Percentiles rank a stretch among this genome's conserved stretches.
phyloP scores from a whole-genome alignment of 2,113 vertebrate species.

The Oxyruncus cristatus region DNA sequence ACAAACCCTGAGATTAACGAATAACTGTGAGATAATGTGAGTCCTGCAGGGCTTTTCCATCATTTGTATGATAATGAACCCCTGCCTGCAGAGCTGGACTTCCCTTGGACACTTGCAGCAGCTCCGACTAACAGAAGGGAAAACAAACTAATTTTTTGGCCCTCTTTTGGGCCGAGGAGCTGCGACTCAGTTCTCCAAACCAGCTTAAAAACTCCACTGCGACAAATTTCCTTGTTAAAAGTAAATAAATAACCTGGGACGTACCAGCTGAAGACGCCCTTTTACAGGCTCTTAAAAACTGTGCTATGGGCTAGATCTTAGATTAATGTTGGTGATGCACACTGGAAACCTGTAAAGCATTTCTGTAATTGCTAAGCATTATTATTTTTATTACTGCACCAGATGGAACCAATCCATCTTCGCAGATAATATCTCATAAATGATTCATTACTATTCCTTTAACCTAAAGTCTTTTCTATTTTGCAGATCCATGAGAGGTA shows the following conservation, averaged over 20 bases:
- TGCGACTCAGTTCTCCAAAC: constrained; percentile 17
- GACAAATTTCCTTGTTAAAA: constrained; percentile 24
- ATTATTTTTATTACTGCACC: constrained; percentile 76
- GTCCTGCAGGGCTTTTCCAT: background rate
- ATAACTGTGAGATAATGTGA: background rate
- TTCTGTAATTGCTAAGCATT: constrained; percentile 73
- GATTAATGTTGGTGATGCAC: constrained; percentile 69
- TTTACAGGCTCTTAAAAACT: constrained; percentile 58
- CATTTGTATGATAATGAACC: constrained; percentile 21
- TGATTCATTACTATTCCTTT: constrained; percentile 78
- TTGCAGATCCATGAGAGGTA: constrained; percentile 75
- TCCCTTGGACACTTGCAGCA: background rate
- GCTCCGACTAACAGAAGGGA: background rate
- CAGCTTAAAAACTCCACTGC: constrained; percentile 9
- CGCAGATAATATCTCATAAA: constrained; percentile 79
- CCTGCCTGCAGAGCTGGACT: background rate
- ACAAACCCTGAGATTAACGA: background rate
- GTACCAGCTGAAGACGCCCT: constrained; percentile 26
- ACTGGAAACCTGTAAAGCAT: constrained; percentile 66
- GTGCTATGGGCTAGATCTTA: constrained; percentile 62
- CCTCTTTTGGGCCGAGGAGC: background rate
- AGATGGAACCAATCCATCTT: constrained; percentile 78
- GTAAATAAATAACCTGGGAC: constrained; percentile 26
- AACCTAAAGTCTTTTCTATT: constrained; percentile 75
- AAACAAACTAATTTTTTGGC: background rate